Conservation (phyloP, 2,113 vertebrate genomes). For the Sprattus sprattus region DNA sequence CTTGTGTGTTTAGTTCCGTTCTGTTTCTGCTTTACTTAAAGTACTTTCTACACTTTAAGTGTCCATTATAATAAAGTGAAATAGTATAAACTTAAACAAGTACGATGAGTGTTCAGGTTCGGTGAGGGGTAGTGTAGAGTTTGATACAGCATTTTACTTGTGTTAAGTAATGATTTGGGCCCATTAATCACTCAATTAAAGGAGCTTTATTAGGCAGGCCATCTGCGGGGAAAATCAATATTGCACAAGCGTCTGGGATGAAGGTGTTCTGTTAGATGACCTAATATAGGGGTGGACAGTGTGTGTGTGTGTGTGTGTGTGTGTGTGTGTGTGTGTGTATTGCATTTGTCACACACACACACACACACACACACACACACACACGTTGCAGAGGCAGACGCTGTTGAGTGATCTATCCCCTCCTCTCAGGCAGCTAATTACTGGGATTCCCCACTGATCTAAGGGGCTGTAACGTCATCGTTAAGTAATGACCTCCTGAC, state of each 20-base stretch:
- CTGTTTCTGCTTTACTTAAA: no score
- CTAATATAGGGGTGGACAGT: no score
- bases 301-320: neutral
- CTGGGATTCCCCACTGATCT: neutral
- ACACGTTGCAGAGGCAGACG: neutral
- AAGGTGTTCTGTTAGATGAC: no score
- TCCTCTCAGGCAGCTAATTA: neutral
- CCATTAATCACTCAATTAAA: neutral
- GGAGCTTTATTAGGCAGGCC: neutral
- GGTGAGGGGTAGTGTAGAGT: no score
- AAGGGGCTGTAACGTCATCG: neutral
- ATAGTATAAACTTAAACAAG: no score
- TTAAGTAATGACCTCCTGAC: neutral
- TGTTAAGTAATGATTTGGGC: no score
- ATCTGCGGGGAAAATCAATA: neutral
- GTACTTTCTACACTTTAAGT: no score
- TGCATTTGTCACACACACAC: neutral
- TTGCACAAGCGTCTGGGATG: neutral
- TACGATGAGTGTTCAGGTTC: no score
- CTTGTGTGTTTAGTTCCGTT: neutral
- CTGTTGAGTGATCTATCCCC: neutral
- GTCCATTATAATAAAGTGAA: no score
- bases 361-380: slow-evolving; percentile 1
- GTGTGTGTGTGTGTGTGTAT: no score
- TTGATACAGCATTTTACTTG: no score